These are phyloP conservation scores for Ataeniobius toweri DNA, from an alignment of 2,797 vertebrate genomes.

Conservation along the genomic window DNA sequence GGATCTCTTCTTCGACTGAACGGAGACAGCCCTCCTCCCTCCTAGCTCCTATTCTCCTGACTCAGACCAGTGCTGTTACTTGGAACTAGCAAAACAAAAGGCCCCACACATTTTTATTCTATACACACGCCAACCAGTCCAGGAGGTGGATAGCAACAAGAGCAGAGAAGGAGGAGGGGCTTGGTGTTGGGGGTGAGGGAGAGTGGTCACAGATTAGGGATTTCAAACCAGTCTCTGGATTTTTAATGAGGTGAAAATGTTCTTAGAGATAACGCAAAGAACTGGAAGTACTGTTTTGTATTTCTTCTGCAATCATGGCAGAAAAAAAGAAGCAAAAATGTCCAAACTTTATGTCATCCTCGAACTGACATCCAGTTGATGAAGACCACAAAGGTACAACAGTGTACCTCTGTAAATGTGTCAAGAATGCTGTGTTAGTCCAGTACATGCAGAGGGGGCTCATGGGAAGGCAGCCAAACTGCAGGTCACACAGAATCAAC, in stretches of 20 bases:
- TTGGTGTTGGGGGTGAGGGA: constrained; percentile 5
- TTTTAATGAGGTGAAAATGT: constrained; percentile 5
- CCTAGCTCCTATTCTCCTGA: constrained; percentile 41
- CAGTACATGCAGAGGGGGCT: constrained; percentile 8
- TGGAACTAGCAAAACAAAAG: constrained; percentile 68
- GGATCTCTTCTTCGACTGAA: constrained; percentile 21
- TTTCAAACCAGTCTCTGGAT: constrained; percentile 22
- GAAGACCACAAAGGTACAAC: background rate
- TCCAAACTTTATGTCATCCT: background rate
- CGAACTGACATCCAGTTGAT: background rate
- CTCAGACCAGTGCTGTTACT: constrained; percentile 33
- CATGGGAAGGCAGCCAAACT: constrained; percentile 8
- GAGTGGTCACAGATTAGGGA: constrained; percentile 48
- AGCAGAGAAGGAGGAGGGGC: constrained; percentile 7
- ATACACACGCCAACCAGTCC: constrained; percentile 63
- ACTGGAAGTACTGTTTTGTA: constrained; percentile 7
- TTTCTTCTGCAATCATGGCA: background rate
- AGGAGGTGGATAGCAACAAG: constrained; percentile 59
- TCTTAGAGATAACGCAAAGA: constrained; percentile 4
- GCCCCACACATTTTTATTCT: constrained; percentile 75
- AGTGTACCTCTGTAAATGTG: constrained; percentile 3
- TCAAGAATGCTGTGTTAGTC: constrained; percentile 23
- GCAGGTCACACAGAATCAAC: constrained; percentile 60
- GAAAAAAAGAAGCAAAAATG: background rate
- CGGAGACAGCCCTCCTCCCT: constrained; percentile 32